Base-by-base conservation (phyloP, 2,113 vertebrate species). In the Dromas ardeola region DNA sequence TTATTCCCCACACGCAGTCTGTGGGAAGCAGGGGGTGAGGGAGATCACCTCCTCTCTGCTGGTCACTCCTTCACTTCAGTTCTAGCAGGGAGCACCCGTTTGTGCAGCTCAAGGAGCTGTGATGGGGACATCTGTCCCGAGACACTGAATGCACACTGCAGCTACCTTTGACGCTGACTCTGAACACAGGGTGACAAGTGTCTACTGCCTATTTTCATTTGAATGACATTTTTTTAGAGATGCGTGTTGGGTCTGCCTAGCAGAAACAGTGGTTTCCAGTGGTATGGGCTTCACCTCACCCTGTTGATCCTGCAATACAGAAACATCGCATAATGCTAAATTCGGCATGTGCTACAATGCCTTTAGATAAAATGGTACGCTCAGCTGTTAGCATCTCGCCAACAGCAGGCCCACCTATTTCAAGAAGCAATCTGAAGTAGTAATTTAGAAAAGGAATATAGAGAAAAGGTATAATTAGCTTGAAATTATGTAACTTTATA, bases 141-240 rank as follows among this genome's bases (percentile, higher is more conserved):
- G 9, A 20, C 63, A 62, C 13, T n/a, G n/a, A 84, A 55, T 0
- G 2, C 43, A 62, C 1, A 0, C 11, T 43, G 45, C n/a, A 55
- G 17, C 13, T 15, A n/a, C 36, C 25, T 36, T n/a, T 59, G 38
- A 49, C 26, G 15, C 25, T 62, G 53, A 30, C 19, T 34, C 43
- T 73, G 40, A 71, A 52, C 21, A 45, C 16, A 26, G 11, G 25
- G 12, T 45, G 30, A 45, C 25, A 59, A 40, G 17, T 22, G 26
- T 42, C 47, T 58, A 10, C 7, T 8, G 5, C 6, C 30, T 53
- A 9, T n/a, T 59, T 70, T 50, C 10, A 22, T 50, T 26, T 36
- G 10, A 53, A 6, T 6, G 0, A 3, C 40, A 13, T 9, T 6
- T 66, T 89, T 90, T 38, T 10, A 32, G 53, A 83, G 16, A 27